Percentiles rank a stretch among this genome's conserved stretches.
Conservation (phyloP, 2,888 invertebrate species). For the Magallana nippona region DNA sequence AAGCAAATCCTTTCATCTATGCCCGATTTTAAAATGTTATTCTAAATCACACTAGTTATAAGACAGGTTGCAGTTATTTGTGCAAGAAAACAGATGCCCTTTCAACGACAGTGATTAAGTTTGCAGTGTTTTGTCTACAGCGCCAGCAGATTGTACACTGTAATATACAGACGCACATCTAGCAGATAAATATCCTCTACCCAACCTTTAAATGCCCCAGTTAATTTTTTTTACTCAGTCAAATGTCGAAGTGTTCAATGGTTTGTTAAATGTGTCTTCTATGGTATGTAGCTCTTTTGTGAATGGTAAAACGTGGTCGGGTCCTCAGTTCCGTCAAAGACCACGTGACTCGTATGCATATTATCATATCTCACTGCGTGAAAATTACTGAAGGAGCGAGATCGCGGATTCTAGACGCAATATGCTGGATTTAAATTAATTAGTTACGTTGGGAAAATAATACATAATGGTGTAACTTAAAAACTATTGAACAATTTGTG, state of each 20-base stretch:
- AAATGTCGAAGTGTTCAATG: constrained; percentile 25
- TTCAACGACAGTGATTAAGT: no score
- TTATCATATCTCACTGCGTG: constrained; percentile 27
- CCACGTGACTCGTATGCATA: constrained; percentile 26
- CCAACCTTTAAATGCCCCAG: constrained; percentile 23
- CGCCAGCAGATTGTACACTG: no score
- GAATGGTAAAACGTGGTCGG: constrained; percentile 8
- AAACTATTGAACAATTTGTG: neutral
- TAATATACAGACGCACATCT: no score
- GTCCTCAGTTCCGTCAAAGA: neutral
- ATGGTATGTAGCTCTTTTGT: constrained; percentile 33
- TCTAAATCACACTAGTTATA: no score
- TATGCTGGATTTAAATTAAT: constrained; percentile 1
- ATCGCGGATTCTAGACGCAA: neutral
- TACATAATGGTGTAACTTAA: constrained; percentile 1
- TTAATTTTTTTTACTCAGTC: constrained; percentile 19
- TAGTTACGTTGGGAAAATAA: neutral
- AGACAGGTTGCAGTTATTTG: no score
- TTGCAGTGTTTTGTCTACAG: no score
- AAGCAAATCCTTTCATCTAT: no score
- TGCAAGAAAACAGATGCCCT: no score
- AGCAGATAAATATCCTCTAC: neutral
- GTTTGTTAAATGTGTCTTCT: constrained; percentile 29
- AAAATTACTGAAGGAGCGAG: neutral
- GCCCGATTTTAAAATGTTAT: no score